Evolutionary conservation across 1,140 invertebrate species (phyloP).

Genomic region (Carcinoscorpius rotundicauda): DNA sequence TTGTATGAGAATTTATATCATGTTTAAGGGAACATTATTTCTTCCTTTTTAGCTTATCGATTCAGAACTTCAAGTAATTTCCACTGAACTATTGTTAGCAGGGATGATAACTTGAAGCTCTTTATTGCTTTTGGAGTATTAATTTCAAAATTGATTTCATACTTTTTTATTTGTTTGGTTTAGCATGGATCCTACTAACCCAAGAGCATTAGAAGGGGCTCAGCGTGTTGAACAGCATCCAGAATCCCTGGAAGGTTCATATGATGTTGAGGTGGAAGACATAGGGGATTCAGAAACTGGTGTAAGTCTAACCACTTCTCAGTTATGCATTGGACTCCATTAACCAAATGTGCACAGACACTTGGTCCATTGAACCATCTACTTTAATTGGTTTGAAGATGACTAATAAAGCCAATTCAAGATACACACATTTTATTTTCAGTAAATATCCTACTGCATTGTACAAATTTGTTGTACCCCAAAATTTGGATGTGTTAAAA

Average conservation of each 20-base stretch:
- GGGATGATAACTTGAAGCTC: background rate
- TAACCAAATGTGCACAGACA: background rate
- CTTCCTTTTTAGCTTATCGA: background rate
- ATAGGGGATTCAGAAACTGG: conserved; percentile 38
- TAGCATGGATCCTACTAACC: conserved; percentile 54
- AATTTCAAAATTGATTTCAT: conserved; percentile 2
- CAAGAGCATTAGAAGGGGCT: conserved; percentile 52
- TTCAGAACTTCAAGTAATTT: background rate
- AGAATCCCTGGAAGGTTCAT: conserved; percentile 42
- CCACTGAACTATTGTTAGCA: conserved; percentile 2
- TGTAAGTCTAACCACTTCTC: conserved; percentile 15
- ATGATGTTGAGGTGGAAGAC: conserved; percentile 41
- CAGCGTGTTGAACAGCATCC: conserved; percentile 49
- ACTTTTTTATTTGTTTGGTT: conserved; percentile 18
- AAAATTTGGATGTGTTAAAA: too few species aligned
- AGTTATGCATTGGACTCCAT: background rate
- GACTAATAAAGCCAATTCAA: too few species aligned
- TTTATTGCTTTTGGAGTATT: conserved; percentile 7
- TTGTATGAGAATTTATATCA: too few species aligned
- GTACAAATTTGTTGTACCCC: too few species aligned
- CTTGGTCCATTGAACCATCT: background rate
- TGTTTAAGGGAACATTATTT: too few species aligned
- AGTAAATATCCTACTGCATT: too few species aligned
- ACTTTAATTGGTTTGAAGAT: background rate
- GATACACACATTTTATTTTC: too few species aligned